Evolutionary conservation across 2,113 vertebrate species (phyloP).

Genomic region (Cygnus atratus): DNA sequence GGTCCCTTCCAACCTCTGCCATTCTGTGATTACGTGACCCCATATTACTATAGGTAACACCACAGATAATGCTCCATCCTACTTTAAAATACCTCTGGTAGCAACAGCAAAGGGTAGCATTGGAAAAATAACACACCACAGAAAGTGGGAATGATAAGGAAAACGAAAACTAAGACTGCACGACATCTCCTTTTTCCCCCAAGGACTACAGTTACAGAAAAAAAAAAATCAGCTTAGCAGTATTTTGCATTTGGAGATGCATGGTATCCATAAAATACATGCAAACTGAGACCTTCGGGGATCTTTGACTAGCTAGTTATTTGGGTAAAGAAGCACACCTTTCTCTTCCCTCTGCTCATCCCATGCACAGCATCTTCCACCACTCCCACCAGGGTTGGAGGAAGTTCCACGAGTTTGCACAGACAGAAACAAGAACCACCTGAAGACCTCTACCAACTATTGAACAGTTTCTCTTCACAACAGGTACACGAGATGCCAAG

Average conservation of each 20-base stretch:
- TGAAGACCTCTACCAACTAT: accelerated
- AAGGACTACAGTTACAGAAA: not conserved
- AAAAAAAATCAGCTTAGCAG: not conserved
- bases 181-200: not conserved
- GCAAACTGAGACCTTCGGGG: not conserved
- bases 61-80: not conserved
- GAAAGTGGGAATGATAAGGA: not conserved
- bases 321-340: not conserved
- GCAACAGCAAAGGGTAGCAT: not conserved
- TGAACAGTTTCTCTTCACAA: not conserved
- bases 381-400: not conserved
- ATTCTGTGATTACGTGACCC: too few relatives aligned
- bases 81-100: not conserved
- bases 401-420: too few relatives aligned
- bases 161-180: not conserved
- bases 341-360: accelerated
- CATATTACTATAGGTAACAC: not conserved
- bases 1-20: too few relatives aligned
- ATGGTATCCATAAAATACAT: accelerated
- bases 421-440: accelerated
- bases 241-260: not conserved
- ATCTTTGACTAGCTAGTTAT: too few relatives aligned
- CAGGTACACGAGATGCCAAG: accelerated
- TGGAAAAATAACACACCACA: slow-evolving; percentile 5
- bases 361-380: accelerated